Evolutionary conservation across 2,888 invertebrate species (phyloP), one percentile per base, ranked within the genome.

Genomic region (Teinopalpus imperialis): DNA sequence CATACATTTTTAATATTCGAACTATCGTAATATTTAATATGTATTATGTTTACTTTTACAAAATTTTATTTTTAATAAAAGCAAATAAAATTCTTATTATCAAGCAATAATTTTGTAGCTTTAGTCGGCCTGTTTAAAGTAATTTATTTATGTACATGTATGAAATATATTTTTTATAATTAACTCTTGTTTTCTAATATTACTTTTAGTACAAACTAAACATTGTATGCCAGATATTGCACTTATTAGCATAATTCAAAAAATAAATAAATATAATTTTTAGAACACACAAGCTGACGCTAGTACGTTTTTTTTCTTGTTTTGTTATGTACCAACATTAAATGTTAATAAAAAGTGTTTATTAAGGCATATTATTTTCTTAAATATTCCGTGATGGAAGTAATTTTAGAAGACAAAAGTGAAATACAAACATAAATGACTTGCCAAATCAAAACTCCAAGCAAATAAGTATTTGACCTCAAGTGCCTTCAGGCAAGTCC

Each of bases 401-500:
- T 32, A 37, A 46, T 52, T 51, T 52, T 34, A 32, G 21, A 31
- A 29, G 20, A 26, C 29, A 37, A 49, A 26, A 21, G 37, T 44
- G 31, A 24, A 9, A 13, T 37, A 20, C 12, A 43, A 18, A 13
- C 7, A 13, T 6, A 3, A 46, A 62, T 57, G 77, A 75, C 76
- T 80, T 78, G 76, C 74, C 73, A 69, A 72, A 62, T 67, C 67
- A 57, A 68, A 76, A 69, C 66, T 66, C 59, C 69, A 79, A 73
- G 72, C 74, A 71, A 78, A 69, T 68, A 65, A 63, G 66, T 64
- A 64, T 59, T 57, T 74, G 68, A 81, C 81, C 79, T 73, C 69
- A 85, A 86, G 86, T 87, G 86, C 86, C 86, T 87, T 85, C 70
- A 74, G 79, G 81, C 78, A 66, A 83, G 83, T 82, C 79, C 66